Evolutionary conservation across 2,888 invertebrate species (phyloP).

Genomic region (Xestia sexstrigata): DNA sequence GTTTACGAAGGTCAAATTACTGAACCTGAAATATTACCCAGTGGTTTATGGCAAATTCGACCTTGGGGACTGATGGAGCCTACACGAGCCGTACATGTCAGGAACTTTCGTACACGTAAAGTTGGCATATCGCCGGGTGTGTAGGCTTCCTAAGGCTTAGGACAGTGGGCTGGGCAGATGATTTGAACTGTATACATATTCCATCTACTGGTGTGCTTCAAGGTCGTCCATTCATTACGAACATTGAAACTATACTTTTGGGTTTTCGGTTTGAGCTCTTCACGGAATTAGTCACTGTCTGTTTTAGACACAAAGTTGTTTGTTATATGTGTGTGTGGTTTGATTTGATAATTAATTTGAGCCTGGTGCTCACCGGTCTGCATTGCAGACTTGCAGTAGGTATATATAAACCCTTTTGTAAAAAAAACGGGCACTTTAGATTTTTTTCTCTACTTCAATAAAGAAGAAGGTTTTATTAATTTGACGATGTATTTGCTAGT

Average conservation of each 20-base stretch:
- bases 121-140: neutral
- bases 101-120: neutral
- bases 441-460: too few species aligned
- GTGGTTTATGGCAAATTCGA: neutral
- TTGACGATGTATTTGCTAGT: too few species aligned
- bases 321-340: too few species aligned
- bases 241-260: conserved; percentile 8
- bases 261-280: neutral
- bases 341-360: neutral
- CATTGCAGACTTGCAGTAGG: too few species aligned
- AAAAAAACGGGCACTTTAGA: too few species aligned
- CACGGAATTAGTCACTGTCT: conserved; percentile 1
- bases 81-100: neutral
- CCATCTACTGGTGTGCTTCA: neutral
- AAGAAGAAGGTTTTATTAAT: too few species aligned
- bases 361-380: neutral
- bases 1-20: conserved; percentile 94
- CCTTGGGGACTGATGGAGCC: neutral
- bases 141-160: neutral
- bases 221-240: conserved; percentile 6
- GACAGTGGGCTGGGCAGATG: neutral
- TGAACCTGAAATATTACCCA: conserved; percentile 85
- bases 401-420: too few species aligned
- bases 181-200: neutral
- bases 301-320: conserved; percentile 1